Conservation (phyloP, 2,888 invertebrate species). For the Pheosia gnoma region DNA sequence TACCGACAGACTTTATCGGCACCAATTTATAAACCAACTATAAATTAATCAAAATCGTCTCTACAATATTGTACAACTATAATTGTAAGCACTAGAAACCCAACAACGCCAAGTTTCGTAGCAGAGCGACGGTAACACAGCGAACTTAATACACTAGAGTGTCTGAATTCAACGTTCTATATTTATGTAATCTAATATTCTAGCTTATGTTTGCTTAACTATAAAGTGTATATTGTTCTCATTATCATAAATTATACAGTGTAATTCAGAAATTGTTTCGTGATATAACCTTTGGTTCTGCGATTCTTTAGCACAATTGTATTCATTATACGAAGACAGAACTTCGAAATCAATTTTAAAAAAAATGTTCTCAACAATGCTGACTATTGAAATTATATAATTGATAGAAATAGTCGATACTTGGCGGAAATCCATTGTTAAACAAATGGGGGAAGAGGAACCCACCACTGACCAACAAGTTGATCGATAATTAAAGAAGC, state of each 20-base stretch:
- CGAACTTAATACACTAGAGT: neutral
- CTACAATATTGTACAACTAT: constrained; percentile 1
- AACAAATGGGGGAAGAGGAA: too few relatives aligned
- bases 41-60: neutral
- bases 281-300: too few relatives aligned
- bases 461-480: too few relatives aligned
- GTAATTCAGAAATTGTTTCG: neutral
- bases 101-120: neutral
- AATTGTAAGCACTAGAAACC: neutral
- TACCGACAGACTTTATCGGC: neutral
- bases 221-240: neutral
- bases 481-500: too few relatives aligned
- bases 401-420: too few relatives aligned
- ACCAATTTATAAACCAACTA: neutral
- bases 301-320: too few relatives aligned
- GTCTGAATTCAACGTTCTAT: neutral
- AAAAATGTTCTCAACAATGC: too few relatives aligned
- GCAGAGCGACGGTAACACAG: neutral
- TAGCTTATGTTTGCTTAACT: neutral
- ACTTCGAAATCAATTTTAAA: too few relatives aligned
- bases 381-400: too few relatives aligned
- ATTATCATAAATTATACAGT: neutral
- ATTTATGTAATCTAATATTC: neutral
- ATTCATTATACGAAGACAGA: too few relatives aligned
- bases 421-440: too few relatives aligned